Conservation (phyloP, 2,797 vertebrate genomes). For the Potorous gilbertii region DNA sequence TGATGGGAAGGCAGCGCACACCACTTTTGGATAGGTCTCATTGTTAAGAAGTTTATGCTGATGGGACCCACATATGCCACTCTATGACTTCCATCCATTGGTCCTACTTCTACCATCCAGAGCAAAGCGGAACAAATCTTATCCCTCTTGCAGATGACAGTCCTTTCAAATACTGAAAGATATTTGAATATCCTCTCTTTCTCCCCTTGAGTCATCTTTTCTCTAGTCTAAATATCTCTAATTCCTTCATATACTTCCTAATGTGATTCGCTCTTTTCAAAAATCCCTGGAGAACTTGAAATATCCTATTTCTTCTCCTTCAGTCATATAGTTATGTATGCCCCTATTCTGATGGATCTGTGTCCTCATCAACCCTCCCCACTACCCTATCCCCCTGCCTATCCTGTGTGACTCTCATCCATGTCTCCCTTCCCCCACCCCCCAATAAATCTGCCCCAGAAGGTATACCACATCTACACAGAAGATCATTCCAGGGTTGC, state of each 20-base stretch:
- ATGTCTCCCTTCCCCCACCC: neutral
- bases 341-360: neutral
- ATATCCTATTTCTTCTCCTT: rapidly evolving
- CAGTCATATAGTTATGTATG: neutral
- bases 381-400: neutral
- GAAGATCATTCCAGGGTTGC: neutral
- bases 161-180: neutral
- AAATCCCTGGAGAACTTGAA: neutral
- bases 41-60: neutral
- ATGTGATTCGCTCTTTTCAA: constrained; percentile 39
- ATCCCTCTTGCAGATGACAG: neutral
- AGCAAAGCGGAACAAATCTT: neutral
- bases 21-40: neutral
- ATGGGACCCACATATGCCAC: neutral
- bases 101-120: neutral
- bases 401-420: neutral
- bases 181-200: neutral
- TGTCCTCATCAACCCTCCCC: neutral
- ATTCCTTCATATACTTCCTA: neutral
- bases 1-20: neutral
- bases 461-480: neutral
- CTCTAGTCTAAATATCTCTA: neutral
- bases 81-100: neutral
- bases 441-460: neutral
- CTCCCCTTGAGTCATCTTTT: neutral